These are phyloP conservation scores for Catamblyrhynchus diadema DNA, from an alignment of 2,797 vertebrate species.

Conservation along the genomic window DNA sequence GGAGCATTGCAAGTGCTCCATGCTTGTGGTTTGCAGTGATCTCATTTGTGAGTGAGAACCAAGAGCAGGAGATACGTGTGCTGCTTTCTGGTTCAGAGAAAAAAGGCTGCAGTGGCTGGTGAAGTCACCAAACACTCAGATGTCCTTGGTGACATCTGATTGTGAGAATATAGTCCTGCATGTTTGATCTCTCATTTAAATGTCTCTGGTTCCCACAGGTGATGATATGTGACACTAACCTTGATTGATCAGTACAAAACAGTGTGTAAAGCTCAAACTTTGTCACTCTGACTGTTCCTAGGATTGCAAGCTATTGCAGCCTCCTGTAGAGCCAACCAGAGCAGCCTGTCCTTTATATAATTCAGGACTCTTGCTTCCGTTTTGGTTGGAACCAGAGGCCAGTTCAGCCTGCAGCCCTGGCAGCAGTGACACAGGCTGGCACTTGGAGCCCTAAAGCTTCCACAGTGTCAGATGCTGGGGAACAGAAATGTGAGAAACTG, in stretches of 20 bases:
- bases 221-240: neutral
- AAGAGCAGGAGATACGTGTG: neutral
- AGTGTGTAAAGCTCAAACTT: neutral
- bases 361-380: neutral
- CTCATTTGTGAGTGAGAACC: neutral
- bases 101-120: neutral
- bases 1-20: neutral
- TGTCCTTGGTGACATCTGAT: neutral
- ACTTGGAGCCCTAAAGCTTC: neutral
- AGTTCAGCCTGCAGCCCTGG: neutral
- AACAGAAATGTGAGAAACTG: neutral
- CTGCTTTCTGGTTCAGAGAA: neutral
- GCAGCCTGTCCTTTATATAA: neutral
- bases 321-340: neutral
- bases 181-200: neutral
- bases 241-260: neutral
- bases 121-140: neutral
- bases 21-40: neutral
- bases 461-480: neutral
- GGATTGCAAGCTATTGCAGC: neutral
- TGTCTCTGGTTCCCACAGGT: neutral
- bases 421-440: neutral
- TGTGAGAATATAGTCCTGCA: neutral
- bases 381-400: neutral
- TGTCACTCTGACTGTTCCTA: neutral